A percentile compares a stretch with the other conserved stretches of the same genome.
Evolutionary conservation across 1,140 invertebrate genomes (phyloP).

Genomic region (Holcopasites calliopsidis): DNA sequence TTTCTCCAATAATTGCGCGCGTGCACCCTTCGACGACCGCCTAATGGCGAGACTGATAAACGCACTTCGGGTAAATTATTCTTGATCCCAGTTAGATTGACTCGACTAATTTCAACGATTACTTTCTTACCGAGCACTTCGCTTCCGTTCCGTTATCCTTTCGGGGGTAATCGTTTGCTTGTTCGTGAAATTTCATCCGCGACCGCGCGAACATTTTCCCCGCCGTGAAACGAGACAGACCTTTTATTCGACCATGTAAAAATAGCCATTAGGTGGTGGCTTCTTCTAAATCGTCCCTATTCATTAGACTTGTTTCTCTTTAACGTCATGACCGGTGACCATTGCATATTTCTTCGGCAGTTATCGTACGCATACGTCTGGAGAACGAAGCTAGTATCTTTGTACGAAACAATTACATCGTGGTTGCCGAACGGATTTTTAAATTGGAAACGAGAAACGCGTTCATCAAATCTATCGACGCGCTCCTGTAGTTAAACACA

Average conservation of each 20-base stretch:
- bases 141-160: background rate
- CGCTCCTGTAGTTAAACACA: background rate
- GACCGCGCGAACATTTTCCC: background rate
- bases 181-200: background rate
- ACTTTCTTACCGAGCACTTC: background rate
- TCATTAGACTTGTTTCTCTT: slow-evolving; percentile 3
- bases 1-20: slow-evolving; percentile 29
- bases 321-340: background rate
- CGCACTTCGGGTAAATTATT: slow-evolving; percentile 29
- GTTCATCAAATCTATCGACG: background rate
- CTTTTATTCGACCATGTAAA: background rate
- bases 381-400: slow-evolving; percentile 5
- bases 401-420: too few relatives aligned
- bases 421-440: too few relatives aligned
- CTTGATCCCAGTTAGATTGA: slow-evolving; percentile 3
- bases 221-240: background rate
- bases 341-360: background rate
- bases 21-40: slow-evolving; percentile 17
- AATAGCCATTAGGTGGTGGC: background rate
- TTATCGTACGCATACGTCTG: background rate
- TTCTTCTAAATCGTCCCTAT: background rate
- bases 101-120: background rate
- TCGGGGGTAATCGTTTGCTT: background rate
- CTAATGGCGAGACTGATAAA: slow-evolving; percentile 29
- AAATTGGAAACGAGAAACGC: background rate